Percentiles rank a stretch among this genome's conserved stretches.
phyloP scores from a whole-genome alignment of 1,140 invertebrate species.

The Drosophila albomicans region DNA sequence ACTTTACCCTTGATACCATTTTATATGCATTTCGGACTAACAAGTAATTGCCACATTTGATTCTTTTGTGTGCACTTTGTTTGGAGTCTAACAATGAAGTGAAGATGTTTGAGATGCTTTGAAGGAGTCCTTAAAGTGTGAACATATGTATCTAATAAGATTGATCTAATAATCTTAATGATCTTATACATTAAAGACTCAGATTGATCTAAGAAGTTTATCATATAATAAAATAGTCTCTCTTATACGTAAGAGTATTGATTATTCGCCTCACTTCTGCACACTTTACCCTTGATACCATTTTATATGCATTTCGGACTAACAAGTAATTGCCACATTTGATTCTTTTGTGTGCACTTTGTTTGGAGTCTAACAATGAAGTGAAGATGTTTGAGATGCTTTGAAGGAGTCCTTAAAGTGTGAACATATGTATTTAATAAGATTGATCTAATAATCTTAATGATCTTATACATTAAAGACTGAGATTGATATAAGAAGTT shows the following conservation, averaged over 20 bases:
- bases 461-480: too few relatives aligned
- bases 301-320: conserved; percentile 35
- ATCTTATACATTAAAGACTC: too few relatives aligned
- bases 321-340: conserved; percentile 60
- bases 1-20: not conserved
- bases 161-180: too few relatives aligned
- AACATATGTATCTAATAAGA: too few relatives aligned
- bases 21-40: conserved; percentile 33
- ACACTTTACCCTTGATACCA: not conserved
- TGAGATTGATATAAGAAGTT: too few relatives aligned
- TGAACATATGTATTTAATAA: too few relatives aligned
- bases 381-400: not conserved
- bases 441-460: too few relatives aligned
- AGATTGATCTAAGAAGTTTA: too few relatives aligned
- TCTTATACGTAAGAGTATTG: not conserved
- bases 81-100: not conserved
- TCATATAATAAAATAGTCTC: too few relatives aligned
- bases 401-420: not conserved
- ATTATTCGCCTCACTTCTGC: too few relatives aligned
- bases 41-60: conserved; percentile 60
- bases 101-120: not conserved
- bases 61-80: not conserved
- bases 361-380: not conserved
- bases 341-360: not conserved
- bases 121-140: not conserved